Evolutionary conservation across 2,113 vertebrate genomes (phyloP), one percentile per base, ranked within the genome.

Genomic region (Festucalex cinctus): DNA sequence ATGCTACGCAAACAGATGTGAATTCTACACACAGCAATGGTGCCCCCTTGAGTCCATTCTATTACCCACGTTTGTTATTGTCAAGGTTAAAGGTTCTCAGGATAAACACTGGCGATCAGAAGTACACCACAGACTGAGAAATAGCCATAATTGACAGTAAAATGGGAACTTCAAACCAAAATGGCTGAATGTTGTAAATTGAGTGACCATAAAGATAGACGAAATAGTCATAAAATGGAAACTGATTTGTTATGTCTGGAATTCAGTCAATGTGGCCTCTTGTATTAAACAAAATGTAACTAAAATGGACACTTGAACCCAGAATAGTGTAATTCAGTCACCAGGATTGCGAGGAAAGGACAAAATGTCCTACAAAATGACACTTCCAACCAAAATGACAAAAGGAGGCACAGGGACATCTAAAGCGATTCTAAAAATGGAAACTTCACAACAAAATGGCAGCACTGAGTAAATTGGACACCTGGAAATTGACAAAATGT

Each of bases 1-100:
- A 5, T 37, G 35, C 35, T 12, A 37, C 1, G 20, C 59, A 39
- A 43, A 22, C n/a, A 26, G n/a, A 3, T 13, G n/a, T 43, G n/a
- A 43, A 16, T 24, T 6, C n/a, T 41, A 12, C 12, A 62, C 37
- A 77, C 61, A 77, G 53, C 80, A 75, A 74, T 82, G 65, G 79
- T 75, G 86, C 88, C 88, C 78, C 70, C 87, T 83, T 49, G 43
- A 89, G 87, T 46, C n/a, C 57, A 43, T 46, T 43, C 20, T 14
- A 39, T 22, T 14, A 39, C 1, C 7, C 39, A 26, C n/a, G 17
- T 37, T 36, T 13, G 24, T 12, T 37, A 12, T 57, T 32, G 26
- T 57, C 26, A 28, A 56, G 8, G 24, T 26, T 24, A n/a, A 28
- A 28, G 54, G 53, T 9, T 3, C 3, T 24, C n/a, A 24, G 5